These are phyloP conservation scores for Platycheirus rosarum DNA, from an alignment of 2,888 invertebrate genomes.

Conservation along the genomic window DNA sequence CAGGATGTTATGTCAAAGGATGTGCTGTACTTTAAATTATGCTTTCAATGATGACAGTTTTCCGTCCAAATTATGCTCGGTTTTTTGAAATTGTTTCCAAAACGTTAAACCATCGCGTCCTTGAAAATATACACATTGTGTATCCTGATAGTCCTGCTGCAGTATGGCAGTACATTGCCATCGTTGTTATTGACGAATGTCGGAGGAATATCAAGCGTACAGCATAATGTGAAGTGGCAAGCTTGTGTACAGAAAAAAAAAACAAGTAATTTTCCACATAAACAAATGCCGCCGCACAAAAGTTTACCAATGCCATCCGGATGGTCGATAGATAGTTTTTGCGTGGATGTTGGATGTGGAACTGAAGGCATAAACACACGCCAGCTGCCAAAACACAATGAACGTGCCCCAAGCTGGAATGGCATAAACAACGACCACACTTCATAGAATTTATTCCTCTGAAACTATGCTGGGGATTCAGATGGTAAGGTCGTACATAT, in stretches of 20 bases:
- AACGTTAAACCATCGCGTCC: slow-evolving; percentile 36
- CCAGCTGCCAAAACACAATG: slow-evolving; percentile 42
- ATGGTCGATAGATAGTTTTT: slow-evolving; percentile 14
- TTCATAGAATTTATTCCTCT: slow-evolving; percentile 36
- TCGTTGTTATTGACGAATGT: no score
- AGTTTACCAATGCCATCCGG: slow-evolving; percentile 39
- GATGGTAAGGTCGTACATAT: background rate
- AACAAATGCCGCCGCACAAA: slow-evolving; percentile 33
- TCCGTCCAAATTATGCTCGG: slow-evolving; percentile 48
- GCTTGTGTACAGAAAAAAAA: slow-evolving; percentile 16
- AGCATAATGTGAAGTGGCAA: background rate
- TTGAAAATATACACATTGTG: slow-evolving; percentile 24
- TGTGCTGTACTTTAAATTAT: slow-evolving; percentile 24
- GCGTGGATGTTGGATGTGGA: background rate
- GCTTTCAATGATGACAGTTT: slow-evolving; percentile 20
- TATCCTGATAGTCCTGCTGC: slow-evolving; percentile 5
- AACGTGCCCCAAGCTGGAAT: slow-evolving; percentile 12
- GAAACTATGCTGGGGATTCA: slow-evolving; percentile 21
- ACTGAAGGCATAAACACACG: slow-evolving; percentile 8
- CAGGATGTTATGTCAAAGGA: slow-evolving; percentile 18
- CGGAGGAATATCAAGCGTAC: background rate
- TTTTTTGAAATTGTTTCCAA: slow-evolving; percentile 39
- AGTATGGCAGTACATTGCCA: background rate
- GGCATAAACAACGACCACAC: slow-evolving; percentile 15
- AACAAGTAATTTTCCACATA: slow-evolving; percentile 54